A percentile compares a stretch with the other conserved stretches of the same genome.
These are phyloP conservation scores for Ahaetulla prasina DNA, from an alignment of 2,113 vertebrate species.

Conservation along the genomic window DNA sequence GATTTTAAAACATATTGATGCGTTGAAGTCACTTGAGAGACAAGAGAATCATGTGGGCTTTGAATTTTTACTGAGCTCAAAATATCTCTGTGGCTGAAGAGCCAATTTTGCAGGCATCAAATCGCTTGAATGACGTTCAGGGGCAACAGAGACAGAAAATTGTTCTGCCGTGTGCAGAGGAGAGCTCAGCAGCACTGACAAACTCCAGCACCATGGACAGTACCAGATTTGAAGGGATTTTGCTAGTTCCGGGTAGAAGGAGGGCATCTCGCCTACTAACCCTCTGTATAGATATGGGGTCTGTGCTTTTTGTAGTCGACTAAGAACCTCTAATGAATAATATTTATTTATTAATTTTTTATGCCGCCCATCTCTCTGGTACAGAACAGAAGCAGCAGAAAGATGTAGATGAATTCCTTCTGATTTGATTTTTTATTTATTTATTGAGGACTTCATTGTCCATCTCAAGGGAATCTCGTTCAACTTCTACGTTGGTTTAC, in stretches of 20 bases:
- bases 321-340: background rate
- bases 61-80: slow-evolving; percentile 63
- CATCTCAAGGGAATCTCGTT: background rate
- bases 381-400: background rate
- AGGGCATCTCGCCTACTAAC: background rate
- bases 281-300: background rate
- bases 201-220: background rate
- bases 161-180: background rate
- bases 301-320: background rate
- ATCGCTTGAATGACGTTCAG: slow-evolving; percentile 12
- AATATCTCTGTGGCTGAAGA: slow-evolving; percentile 55
- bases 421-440: background rate
- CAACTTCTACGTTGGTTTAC: background rate
- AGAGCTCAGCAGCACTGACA: background rate
- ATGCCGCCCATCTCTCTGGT: background rate
- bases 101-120: background rate
- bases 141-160: background rate
- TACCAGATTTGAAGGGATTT: background rate
- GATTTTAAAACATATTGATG: slow-evolving; percentile 57
- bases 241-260: background rate
- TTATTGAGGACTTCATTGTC: background rate
- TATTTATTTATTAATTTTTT: background rate
- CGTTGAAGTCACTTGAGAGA: slow-evolving; percentile 61
- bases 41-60: slow-evolving; percentile 61
- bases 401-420: background rate